Evolutionary conservation across 2,113 vertebrate species (phyloP).

Genomic region (Heterotis niloticus): DNA sequence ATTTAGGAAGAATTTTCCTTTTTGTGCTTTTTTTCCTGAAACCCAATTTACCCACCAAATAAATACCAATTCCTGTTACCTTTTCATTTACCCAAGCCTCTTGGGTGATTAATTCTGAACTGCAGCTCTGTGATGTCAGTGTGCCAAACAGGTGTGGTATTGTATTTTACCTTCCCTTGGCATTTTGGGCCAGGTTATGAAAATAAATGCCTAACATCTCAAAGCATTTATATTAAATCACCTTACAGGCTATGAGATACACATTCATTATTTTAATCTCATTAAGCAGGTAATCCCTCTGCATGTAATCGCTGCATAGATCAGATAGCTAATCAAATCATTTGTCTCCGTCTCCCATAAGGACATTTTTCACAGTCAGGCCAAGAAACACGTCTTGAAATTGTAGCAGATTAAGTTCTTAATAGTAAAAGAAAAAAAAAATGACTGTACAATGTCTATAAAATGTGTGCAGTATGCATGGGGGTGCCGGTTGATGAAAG

Average conservation of each 20-base stretch:
- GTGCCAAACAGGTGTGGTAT: constrained; percentile 45
- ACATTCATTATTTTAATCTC: constrained; percentile 48
- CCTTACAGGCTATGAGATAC: constrained; percentile 34
- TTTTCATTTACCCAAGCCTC: neutral
- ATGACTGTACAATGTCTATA: no score
- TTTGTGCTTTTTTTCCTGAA: neutral
- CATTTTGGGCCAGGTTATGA: constrained; percentile 33
- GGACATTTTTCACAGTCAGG: constrained; percentile 28
- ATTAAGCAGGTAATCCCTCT: constrained; percentile 38
- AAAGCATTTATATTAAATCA: constrained; percentile 39
- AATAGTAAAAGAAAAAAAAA: neutral
- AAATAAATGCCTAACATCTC: constrained; percentile 37
- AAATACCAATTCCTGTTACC: neutral
- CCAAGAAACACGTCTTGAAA: constrained; percentile 15
- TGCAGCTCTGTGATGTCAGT: constrained; percentile 22
- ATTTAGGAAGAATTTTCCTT: neutral
- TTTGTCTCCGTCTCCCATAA: constrained; percentile 31
- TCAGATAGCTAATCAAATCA: constrained; percentile 44
- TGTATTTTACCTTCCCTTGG: constrained; percentile 17
- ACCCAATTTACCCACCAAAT: neutral
- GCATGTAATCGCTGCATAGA: constrained; percentile 35
- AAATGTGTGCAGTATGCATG: neutral
- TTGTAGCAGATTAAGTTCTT: neutral
- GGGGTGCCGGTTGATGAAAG: neutral
- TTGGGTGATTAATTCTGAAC: constrained; percentile 5